Percentiles rank a stretch among this genome's conserved stretches.
phyloP scores from a whole-genome alignment of 2,113 vertebrate genomes.

The Proterorhinus semilunaris region DNA sequence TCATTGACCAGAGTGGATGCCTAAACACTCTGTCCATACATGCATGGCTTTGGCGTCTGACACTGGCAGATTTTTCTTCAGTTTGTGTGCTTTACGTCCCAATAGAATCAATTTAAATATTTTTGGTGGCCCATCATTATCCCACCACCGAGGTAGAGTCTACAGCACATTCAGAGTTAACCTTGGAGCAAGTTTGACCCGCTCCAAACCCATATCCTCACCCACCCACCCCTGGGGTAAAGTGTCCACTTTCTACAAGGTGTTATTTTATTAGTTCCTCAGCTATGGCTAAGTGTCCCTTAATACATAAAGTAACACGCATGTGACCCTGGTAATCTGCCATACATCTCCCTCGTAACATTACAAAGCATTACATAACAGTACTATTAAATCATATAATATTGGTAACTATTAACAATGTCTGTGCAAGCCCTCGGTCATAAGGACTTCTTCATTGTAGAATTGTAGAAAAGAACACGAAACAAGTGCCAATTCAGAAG shows the following conservation, averaged over 20 bases:
- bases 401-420: no score
- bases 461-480: no score
- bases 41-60: constrained; percentile 4
- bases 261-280: constrained; percentile 7
- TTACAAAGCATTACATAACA: no score
- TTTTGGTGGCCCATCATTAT: constrained; percentile 6
- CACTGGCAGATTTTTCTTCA: not conserved
- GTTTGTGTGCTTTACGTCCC: constrained; percentile 13
- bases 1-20: constrained; percentile 12
- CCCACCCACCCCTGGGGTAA: not conserved
- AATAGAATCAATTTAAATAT: constrained; percentile 16
- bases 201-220: not conserved
- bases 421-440: no score
- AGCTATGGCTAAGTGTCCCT: not conserved
- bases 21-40: constrained; percentile 16
- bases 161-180: constrained; percentile 8
- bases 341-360: no score
- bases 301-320: not conserved
- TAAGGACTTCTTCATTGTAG: no score
- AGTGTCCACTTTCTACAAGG: constrained; percentile 7
- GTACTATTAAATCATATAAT: no score
- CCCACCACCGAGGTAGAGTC: constrained; percentile 5
- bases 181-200: constrained; percentile 1
- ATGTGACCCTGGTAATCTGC: no score
- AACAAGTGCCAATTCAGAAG: no score